Evolutionary conservation across 2,797 vertebrate genomes (phyloP).

Genomic region (Gastrophryne carolinensis): DNA sequence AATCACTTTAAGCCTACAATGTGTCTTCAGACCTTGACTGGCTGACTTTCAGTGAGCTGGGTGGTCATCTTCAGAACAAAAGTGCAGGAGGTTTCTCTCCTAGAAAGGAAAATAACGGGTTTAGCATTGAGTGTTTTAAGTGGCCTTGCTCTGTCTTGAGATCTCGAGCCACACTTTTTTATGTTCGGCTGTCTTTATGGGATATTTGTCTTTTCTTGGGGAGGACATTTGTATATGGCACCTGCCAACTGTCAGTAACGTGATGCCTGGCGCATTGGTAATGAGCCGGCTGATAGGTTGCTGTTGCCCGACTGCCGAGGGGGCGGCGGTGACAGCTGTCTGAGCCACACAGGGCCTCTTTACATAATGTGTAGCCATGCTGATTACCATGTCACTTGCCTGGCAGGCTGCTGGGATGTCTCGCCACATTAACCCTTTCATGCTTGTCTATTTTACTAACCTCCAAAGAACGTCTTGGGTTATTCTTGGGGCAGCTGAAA

Average conservation of each 20-base stretch:
- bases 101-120: no score
- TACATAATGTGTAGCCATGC: constrained; percentile 7
- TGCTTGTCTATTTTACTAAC: neutral
- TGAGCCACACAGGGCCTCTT: constrained; percentile 3
- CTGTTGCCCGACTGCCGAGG: neutral
- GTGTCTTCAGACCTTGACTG: no score
- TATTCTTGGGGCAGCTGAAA: neutral
- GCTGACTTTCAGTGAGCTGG: no score
- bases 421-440: neutral
- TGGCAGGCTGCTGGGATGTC: neutral
- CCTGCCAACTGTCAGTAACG: constrained; percentile 69
- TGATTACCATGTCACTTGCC: neutral
- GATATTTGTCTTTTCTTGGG: neutral
- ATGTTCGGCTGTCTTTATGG: no score
- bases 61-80: no score
- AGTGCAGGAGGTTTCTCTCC: no score
- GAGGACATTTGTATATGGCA: constrained; percentile 52
- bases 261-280: neutral
- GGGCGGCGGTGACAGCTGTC: constrained; percentile 33
- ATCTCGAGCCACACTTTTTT: neutral
- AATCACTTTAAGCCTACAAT: no score
- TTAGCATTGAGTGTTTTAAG: neutral
- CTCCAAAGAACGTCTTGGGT: neutral
- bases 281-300: constrained; percentile 17
- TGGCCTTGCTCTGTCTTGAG: no score